These are phyloP conservation scores for Acleris emargana DNA, from an alignment of 2,888 invertebrate genomes.

Conservation along the genomic window DNA sequence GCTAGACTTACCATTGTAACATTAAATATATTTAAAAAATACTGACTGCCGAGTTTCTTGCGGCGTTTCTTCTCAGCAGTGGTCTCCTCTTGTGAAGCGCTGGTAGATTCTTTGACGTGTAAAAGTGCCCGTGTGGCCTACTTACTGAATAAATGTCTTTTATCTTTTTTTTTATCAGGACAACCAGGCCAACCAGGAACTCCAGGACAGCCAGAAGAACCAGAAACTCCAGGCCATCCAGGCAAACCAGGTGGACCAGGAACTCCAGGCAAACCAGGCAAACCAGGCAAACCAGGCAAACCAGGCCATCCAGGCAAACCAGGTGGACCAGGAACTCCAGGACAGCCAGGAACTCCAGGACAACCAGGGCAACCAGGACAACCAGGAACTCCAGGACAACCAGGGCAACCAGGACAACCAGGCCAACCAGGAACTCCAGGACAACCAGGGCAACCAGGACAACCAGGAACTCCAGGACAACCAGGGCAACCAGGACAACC, in stretches of 20 bases:
- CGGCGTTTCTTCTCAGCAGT: too few species aligned
- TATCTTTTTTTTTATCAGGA: too few species aligned
- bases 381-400: neutral
- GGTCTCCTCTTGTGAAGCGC: too few species aligned
- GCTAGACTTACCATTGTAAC: too few species aligned
- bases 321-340: constrained; percentile 1
- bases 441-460: neutral
- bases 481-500: neutral
- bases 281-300: neutral
- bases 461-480: neutral
- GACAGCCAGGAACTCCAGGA: neutral
- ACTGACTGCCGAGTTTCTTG: too few species aligned
- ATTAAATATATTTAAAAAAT: too few species aligned
- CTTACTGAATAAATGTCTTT: too few species aligned
- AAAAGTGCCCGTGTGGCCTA: too few species aligned
- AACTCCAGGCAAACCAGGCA: neutral
- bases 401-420: neutral
- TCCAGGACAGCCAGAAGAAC: neutral
- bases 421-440: neutral
- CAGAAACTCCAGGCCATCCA: neutral
- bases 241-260: neutral
- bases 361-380: neutral
- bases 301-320: neutral
- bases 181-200: neutral
- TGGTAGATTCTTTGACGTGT: too few species aligned